Percentiles rank a stretch among this genome's conserved stretches.
phyloP scores from a whole-genome alignment of 2,797 vertebrate genomes.

The Octomys mimax region DNA sequence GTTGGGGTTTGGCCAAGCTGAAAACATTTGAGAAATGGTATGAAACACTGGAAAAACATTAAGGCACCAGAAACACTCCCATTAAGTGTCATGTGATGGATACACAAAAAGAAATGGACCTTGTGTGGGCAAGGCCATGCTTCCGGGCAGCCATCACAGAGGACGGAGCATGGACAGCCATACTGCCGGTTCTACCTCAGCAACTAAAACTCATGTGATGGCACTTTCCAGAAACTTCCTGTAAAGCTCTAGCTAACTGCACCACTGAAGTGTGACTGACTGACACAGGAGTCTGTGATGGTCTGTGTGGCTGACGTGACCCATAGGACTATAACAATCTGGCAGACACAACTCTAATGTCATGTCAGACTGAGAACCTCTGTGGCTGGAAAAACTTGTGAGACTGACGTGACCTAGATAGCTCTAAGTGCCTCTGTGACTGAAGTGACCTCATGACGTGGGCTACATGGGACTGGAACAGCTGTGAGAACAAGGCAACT shows the following conservation, averaged over 20 bases:
- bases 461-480: not conserved
- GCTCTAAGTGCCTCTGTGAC: not conserved
- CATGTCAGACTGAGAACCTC: too few relatives aligned
- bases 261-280: too few relatives aligned
- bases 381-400: not conserved
- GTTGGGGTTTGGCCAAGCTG: conserved; percentile 68
- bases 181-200: not conserved
- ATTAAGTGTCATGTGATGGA: not conserved
- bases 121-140: not conserved
- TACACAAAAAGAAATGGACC: not conserved
- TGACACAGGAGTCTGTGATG: too few relatives aligned
- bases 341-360: too few relatives aligned
- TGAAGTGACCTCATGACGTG: not conserved
- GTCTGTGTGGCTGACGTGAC: not conserved
- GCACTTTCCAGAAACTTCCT: not conserved
- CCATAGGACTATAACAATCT: too few relatives aligned
- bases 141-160: not conserved
- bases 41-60: conserved; percentile 53
- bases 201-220: not conserved
- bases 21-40: conserved; percentile 66
- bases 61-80: not conserved
- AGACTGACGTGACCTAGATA: not conserved
- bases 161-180: fast-evolving
- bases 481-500: not conserved
- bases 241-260: too few relatives aligned